Percentiles rank a stretch among this genome's conserved stretches.
Conservation (phyloP, 1,140 invertebrate genomes). For the Scaptomyza montana region DNA sequence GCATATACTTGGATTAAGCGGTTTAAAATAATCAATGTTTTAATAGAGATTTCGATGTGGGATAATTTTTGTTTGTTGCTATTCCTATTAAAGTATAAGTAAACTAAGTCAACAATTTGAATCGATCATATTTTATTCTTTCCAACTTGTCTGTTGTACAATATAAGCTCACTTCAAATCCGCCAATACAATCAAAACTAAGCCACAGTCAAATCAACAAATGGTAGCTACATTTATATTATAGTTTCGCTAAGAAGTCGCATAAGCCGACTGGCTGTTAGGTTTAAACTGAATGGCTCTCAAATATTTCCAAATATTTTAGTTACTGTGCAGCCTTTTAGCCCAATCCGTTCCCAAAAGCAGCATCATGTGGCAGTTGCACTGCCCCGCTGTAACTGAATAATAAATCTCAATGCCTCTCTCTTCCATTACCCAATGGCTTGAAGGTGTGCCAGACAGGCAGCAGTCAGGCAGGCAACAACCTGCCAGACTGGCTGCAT, state of each 20-base stretch:
- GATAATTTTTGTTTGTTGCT: no score
- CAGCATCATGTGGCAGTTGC: slow-evolving; percentile 38
- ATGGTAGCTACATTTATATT: neutral
- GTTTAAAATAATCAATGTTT: neutral
- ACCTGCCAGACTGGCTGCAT: slow-evolving; percentile 44
- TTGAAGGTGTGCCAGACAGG: slow-evolving; percentile 29
- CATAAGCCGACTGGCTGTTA: neutral
- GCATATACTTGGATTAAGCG: slow-evolving; percentile 5
- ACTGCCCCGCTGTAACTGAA: slow-evolving; percentile 38
- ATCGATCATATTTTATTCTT: no score
- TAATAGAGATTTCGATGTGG: neutral
- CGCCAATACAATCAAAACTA: no score
- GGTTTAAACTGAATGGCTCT: slow-evolving; percentile 9
- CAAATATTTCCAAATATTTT: slow-evolving; percentile 23
- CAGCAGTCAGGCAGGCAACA: slow-evolving; percentile 33
- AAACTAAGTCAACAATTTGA: no score
- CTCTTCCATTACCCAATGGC: neutral
- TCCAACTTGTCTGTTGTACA: no score
- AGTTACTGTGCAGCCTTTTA: neutral
- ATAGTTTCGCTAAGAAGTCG: neutral
- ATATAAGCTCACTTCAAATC: no score
- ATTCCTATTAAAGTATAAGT: no score
- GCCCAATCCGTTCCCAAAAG: slow-evolving; percentile 22
- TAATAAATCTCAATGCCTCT: slow-evolving; percentile 58
- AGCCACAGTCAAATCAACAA: neutral